phyloP scores from a whole-genome alignment of 2,113 vertebrate species.

The Hipposideros armiger region DNA sequence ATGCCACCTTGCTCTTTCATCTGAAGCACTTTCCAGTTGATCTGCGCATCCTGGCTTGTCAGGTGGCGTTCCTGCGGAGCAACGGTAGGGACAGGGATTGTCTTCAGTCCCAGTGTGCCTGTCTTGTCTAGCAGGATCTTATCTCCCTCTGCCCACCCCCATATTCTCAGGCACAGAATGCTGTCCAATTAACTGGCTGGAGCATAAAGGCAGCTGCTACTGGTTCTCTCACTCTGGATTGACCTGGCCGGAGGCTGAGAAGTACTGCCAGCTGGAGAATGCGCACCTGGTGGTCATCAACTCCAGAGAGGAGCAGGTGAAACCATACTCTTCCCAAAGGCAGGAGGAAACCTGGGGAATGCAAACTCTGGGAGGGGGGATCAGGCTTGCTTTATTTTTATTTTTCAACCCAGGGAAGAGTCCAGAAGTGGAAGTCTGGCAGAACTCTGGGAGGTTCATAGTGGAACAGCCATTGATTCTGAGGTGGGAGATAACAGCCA shows the following conservation, averaged over 20 bases:
- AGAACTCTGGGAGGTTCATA: neutral
- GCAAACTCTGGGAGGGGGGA: neutral
- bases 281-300: slow-evolving; percentile 85
- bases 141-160: neutral
- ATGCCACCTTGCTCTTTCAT: slow-evolving; percentile 66
- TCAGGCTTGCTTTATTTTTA: neutral
- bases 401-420: neutral
- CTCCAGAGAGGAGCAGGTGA: slow-evolving; percentile 85
- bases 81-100: slow-evolving; percentile 7
- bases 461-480: neutral
- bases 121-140: neutral
- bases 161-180: slow-evolving; percentile 76
- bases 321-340: fast-evolving
- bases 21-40: slow-evolving; percentile 75
- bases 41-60: slow-evolving; percentile 62
- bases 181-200: slow-evolving; percentile 83
- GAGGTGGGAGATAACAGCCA: neutral
- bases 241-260: slow-evolving; percentile 79
- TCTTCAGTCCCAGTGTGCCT: too few relatives aligned
- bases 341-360: neutral
- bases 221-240: slow-evolving; percentile 80
- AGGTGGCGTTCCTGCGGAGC: slow-evolving; percentile 41
- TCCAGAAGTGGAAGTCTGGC: neutral
- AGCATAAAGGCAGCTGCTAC: slow-evolving; percentile 83
- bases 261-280: slow-evolving; percentile 74